Base-by-base conservation (phyloP, 2,797 vertebrate species). In the Distichodus sexfasciatus region DNA sequence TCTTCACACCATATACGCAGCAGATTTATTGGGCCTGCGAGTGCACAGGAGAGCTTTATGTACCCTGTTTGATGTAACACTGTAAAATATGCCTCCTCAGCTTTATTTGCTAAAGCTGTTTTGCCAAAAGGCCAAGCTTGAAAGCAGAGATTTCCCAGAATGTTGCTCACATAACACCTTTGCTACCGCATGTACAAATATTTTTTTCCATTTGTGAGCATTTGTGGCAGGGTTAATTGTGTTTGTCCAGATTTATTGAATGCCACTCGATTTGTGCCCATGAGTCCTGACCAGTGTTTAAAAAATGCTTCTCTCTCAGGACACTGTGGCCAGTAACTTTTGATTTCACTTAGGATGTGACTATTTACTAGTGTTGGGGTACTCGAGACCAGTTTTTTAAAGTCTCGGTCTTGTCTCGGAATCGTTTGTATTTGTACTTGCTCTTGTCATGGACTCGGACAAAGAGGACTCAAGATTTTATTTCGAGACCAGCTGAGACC, bases 81-180 rank as follows among this genome's bases (percentile, higher is more conserved):
- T 64, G 71, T 84, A 66, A 82, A 83, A 81, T 57, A 76, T 81
- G 84, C 82, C 64, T 53, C 61, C 71, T 89, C 81, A 84, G 80
- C 84, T 79, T 81, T 89, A 79, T 84, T 77, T 79, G 69, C 77
- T 75, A 82, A 84, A 81, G 71, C 72, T 78, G 69, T 88, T 85
- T 84, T 75, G 82, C 66, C 79, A 82, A 85, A 76, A 76, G 53
- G 21, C 9, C n/a, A 26, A 57, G 50, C 59, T 58, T 59, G 64
- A 66, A 71, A 82, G 66, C 73, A 70, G 65, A 78, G 78, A 87
- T 87, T 89, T 87, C 81, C 83, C 66, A 67, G 11, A n/a, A n/a
- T n/a, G n/a, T n/a, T n/a, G n/a, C n/a, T n/a, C n/a, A n/a, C n/a
- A n/a, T n/a, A n/a, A n/a, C n/a, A 66, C 36, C 38, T 53, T 35